Evolutionary conservation across 2,113 vertebrate species (phyloP).

Genomic region (Panurus biarmicus): DNA sequence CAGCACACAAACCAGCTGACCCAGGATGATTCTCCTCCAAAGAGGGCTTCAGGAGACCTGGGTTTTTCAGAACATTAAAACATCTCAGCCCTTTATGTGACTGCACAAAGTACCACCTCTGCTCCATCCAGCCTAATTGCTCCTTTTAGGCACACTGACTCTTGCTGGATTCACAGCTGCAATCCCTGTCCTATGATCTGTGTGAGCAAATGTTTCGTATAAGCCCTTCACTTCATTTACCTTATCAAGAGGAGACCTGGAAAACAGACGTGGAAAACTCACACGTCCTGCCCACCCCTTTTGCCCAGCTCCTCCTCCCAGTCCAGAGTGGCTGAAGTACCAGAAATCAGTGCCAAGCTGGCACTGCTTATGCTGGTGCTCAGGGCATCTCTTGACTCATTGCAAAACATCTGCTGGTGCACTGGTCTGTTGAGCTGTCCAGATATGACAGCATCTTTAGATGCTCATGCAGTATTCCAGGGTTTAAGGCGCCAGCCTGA

Average conservation of each 20-base stretch:
- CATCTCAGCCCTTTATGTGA: background rate
- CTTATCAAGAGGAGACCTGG: background rate
- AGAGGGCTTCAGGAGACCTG: background rate
- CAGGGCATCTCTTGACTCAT: accelerated
- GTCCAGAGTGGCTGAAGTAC: background rate
- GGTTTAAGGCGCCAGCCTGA: background rate
- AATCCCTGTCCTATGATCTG: background rate
- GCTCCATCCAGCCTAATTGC: background rate
- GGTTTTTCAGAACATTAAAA: background rate
- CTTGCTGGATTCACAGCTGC: background rate
- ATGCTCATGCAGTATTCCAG: background rate
- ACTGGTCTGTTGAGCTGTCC: background rate
- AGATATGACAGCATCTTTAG: background rate
- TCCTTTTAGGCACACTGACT: background rate
- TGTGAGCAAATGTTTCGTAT: background rate
- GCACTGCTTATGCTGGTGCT: background rate
- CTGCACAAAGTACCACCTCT: background rate
- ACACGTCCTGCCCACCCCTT: background rate
- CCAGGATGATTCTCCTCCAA: background rate
- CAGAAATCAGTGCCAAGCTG: background rate
- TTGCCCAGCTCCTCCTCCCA: background rate
- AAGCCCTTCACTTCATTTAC: background rate
- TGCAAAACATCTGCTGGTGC: background rate
- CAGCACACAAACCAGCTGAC: background rate
- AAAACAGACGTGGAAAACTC: background rate